Percentiles rank a stretch among this genome's conserved stretches.
phyloP scores from a whole-genome alignment of 2,113 vertebrate genomes.

The Regulus satrapa region DNA sequence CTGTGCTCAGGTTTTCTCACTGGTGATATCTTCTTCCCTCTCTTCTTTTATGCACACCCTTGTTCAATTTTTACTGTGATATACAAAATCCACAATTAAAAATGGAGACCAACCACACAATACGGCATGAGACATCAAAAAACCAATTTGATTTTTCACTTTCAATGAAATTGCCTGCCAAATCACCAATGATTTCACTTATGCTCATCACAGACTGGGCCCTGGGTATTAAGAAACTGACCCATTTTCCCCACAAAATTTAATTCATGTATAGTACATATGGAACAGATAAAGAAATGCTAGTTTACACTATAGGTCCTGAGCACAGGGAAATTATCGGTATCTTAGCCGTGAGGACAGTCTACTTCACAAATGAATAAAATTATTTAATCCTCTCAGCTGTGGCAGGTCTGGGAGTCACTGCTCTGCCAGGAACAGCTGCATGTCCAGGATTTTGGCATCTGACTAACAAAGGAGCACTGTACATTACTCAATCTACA shows the following conservation, averaged over 20 bases:
- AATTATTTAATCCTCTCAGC: not conserved
- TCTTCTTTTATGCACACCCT: not conserved
- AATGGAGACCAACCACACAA: not conserved
- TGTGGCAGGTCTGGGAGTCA: not conserved
- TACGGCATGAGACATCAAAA: not conserved
- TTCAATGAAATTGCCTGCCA: not conserved
- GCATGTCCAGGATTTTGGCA: not conserved
- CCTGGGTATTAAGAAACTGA: not conserved
- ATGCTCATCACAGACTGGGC: not conserved
- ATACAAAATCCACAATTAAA: slow-evolving; percentile 10
- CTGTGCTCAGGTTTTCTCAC: not conserved
- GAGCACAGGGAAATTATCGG: not conserved
- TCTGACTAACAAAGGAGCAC: not conserved
- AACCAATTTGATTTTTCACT: not conserved
- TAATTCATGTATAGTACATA: not conserved
- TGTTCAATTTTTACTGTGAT: not conserved
- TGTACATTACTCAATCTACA: not conserved
- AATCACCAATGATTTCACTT: not conserved
- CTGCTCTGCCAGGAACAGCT: slow-evolving; percentile 30
- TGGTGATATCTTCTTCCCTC: not conserved
- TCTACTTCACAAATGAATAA: not conserved
- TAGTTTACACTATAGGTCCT: not conserved
- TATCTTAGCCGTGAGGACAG: not conserved
- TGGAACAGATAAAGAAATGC: not conserved
- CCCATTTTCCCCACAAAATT: not conserved